Evolutionary conservation across 2,888 invertebrate species (phyloP), one percentile per base, ranked within the genome.

Genomic region (Diadromus collaris): DNA sequence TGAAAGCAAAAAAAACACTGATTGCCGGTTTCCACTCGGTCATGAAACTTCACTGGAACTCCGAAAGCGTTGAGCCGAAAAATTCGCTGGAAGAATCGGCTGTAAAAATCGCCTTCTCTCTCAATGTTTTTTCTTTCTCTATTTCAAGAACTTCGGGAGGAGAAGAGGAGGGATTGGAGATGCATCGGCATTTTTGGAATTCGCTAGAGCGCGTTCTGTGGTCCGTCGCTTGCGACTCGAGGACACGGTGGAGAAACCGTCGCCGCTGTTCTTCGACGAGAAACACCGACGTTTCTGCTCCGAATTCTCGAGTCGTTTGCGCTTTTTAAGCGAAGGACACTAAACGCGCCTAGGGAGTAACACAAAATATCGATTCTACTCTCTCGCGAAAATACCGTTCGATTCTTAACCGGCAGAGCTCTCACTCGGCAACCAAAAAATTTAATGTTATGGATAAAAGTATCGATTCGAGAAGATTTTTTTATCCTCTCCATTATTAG

Each of bases 291-390:
- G 48, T 67, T 74, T 74, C 67, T 27, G n/a, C 16, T 16, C 48
- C 34, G 70, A 70, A 61, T 70, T 70, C 68, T 63, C 67, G 81
- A 76, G 67, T 76, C 61, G 84, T 81, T 82, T 48, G 56, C 56
- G 85, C 82, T 85, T 81, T 81, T 67, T 63, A 75, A 56, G 78
- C 78, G 69, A 68, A 64, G 70, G 41, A 58, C 19, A 16, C 48
- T 19, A 2, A 67, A 21, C 65, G 38, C 32, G 63, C 24, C 21
- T 44, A 63, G 6, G 27, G 61, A 9, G 13, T 3, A n/a, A n/a
- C 24, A 34, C 19, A 34, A 71, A 65, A 71, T 41, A 65, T 65
- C 58, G 60, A 60, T 61, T 54, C 58, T 13, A 24, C n/a, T 21
- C 4, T 41, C n/a, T 10, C 41, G 38, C 21, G 2, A 19, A 27